phyloP scores from a whole-genome alignment of 2,113 vertebrate genomes.

The Odocoileus virginianus region DNA sequence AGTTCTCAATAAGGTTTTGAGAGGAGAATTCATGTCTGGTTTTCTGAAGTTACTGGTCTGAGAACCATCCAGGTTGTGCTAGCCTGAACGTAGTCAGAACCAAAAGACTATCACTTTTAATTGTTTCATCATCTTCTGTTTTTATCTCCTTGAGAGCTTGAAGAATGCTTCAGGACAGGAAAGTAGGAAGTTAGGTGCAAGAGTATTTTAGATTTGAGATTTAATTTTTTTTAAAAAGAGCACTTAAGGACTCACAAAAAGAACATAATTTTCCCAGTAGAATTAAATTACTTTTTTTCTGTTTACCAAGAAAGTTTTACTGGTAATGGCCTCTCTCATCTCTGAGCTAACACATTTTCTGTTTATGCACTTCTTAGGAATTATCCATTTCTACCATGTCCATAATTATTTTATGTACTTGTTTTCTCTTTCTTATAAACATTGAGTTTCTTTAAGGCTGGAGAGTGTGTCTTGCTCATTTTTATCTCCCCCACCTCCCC shows the following conservation, averaged over 20 bases:
- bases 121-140: neutral
- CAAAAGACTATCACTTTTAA: neutral
- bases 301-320: conserved; percentile 6
- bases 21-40: neutral
- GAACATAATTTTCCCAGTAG: neutral
- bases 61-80: neutral
- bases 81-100: neutral
- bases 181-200: neutral
- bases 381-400: neutral
- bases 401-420: neutral
- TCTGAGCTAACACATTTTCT: neutral
- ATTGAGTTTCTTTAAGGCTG: neutral
- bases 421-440: neutral
- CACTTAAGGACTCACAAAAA: neutral
- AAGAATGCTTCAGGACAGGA: neutral
- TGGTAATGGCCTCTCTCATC: neutral
- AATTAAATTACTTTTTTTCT: conserved; percentile 27
- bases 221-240: neutral
- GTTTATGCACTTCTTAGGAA: neutral
- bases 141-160: neutral
- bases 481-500: neutral
- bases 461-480: neutral
- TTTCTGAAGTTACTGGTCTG: neutral
- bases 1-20: neutral
- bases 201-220: conserved; percentile 21